A percentile compares a stretch with the other conserved stretches of the same genome.
phyloP scores from a whole-genome alignment of 64 coral and sea anemone genomes.

The Platygyra sinensis region DNA sequence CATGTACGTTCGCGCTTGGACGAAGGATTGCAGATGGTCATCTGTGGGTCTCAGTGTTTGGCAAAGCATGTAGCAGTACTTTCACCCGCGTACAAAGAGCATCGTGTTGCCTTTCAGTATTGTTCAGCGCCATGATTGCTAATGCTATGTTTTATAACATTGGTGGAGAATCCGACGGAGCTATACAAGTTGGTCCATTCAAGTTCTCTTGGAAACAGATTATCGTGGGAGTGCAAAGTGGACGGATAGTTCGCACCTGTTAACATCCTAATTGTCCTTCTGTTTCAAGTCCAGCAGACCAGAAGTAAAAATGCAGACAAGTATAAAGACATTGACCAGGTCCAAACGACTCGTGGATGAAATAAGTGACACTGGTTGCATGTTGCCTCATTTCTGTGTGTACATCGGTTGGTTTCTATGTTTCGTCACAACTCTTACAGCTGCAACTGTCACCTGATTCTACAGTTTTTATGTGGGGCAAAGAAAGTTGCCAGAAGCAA shows the following conservation, averaged over 20 bases:
- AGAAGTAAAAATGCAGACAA: constrained; percentile 12
- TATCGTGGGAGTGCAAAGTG: constrained; percentile 37
- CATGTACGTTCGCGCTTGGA: not conserved
- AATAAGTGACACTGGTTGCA: not conserved
- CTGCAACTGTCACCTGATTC: constrained; percentile 23
- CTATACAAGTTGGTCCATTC: constrained; percentile 45
- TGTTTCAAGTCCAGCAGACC: too few relatives aligned
- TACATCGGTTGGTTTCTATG: constrained; percentile 48
- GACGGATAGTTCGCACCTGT: constrained; percentile 1
- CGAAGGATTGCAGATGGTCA: constrained; percentile 4
- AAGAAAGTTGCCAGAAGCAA: constrained; percentile 20
- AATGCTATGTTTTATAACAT: constrained; percentile 55
- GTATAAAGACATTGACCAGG: not conserved
- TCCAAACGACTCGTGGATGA: not conserved
- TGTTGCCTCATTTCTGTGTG: constrained; percentile 16
- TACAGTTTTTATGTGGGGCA: constrained; percentile 55
- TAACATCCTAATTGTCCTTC: not conserved
- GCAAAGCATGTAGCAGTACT: constrained; percentile 21
- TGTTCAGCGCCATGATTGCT: constrained; percentile 35
- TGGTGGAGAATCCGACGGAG: not conserved
- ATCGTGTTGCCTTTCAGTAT: constrained; percentile 19
- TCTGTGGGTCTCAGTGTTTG: constrained; percentile 41
- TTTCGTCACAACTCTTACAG: not conserved
- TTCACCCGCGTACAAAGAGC: too few relatives aligned
- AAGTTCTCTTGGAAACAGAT: constrained; percentile 48